Conservation (phyloP, 2,888 invertebrate species). For the Gryllus longicercus region DNA sequence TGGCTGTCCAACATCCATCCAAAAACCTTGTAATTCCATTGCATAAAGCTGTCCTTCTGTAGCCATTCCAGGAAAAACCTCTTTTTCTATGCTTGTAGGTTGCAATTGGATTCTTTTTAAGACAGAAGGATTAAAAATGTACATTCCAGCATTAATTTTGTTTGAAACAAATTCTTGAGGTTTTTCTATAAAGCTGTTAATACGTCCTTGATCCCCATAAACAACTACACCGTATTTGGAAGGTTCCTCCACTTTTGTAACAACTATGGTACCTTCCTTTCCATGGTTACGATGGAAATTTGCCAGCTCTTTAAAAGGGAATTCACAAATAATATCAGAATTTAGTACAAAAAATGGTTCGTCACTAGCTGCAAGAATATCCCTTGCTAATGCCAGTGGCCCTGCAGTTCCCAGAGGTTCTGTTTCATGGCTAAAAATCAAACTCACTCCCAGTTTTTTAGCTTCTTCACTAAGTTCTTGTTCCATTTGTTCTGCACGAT, state of each 20-base stretch:
- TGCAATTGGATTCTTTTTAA: constrained; percentile 84
- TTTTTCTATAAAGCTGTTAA: constrained; percentile 94
- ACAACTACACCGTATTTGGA: constrained; percentile 99
- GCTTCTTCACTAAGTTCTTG: constrained; percentile 82
- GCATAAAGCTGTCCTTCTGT: constrained; percentile 81
- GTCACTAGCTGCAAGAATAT: constrained; percentile 65
- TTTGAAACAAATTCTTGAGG: constrained; percentile 99
- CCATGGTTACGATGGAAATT: constrained; percentile 90
- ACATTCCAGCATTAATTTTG: constrained; percentile 98
- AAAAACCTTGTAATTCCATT: constrained; percentile 92
- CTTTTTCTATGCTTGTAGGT: constrained; percentile 98
- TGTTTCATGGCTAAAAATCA: constrained; percentile 91
- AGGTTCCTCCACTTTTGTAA: constrained; percentile 98
- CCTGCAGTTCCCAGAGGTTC: constrained; percentile 98
- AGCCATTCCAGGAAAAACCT: constrained; percentile 96
- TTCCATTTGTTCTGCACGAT: constrained; percentile 96
- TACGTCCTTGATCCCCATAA: constrained; percentile 79
- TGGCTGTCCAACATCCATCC: constrained; percentile 99
- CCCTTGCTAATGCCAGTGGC: constrained; percentile 84
- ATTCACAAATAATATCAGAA: constrained; percentile 98
- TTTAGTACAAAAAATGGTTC: constrained; percentile 98
- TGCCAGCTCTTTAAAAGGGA: constrained; percentile 93
- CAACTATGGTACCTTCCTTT: constrained; percentile 96
- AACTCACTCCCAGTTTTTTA: constrained; percentile 80
- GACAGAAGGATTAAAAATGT: constrained; percentile 90